These are phyloP conservation scores for Antheraea assamensis DNA, from an alignment of 2,888 invertebrate genomes.

Conservation along the genomic window DNA sequence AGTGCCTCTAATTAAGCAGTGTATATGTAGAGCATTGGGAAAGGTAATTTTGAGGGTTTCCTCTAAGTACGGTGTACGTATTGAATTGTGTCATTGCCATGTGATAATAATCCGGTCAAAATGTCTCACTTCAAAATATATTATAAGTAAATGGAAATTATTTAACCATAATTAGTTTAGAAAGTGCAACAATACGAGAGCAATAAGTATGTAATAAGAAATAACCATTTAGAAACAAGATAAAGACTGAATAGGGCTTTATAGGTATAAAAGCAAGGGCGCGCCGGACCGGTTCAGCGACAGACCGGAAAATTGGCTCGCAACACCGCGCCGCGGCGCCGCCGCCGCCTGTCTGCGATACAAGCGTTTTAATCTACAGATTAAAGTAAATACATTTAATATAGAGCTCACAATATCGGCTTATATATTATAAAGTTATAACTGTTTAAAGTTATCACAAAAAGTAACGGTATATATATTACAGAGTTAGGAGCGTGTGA, in stretches of 20 bases:
- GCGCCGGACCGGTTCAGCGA: slow-evolving; percentile 46
- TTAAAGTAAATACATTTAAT: no score
- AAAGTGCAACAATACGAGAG: slow-evolving; percentile 6
- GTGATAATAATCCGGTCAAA: no score
- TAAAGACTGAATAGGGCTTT: slow-evolving; percentile 5
- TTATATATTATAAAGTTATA: background rate
- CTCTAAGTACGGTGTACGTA: no score
- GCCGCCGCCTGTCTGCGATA: slow-evolving; percentile 24
- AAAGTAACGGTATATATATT: background rate
- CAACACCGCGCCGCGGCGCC: slow-evolving; percentile 38
- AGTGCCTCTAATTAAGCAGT: no score
- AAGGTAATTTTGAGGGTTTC: no score
- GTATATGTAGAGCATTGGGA: no score
- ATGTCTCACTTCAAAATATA: no score
- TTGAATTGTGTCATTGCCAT: no score
- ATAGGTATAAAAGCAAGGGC: slow-evolving; percentile 35
- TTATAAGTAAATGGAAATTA: no score
- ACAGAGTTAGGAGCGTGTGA: background rate
- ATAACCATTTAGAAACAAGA: slow-evolving; percentile 18
- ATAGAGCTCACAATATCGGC: background rate
- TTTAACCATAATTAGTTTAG: slow-evolving; percentile 8
- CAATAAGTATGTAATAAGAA: slow-evolving; percentile 15
- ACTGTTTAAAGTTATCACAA: background rate
- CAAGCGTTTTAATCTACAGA: slow-evolving; percentile 29
- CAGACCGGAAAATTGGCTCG: slow-evolving; percentile 58